phyloP scores from a whole-genome alignment of 1,140 invertebrate genomes.

The Eubasilissa regina region DNA sequence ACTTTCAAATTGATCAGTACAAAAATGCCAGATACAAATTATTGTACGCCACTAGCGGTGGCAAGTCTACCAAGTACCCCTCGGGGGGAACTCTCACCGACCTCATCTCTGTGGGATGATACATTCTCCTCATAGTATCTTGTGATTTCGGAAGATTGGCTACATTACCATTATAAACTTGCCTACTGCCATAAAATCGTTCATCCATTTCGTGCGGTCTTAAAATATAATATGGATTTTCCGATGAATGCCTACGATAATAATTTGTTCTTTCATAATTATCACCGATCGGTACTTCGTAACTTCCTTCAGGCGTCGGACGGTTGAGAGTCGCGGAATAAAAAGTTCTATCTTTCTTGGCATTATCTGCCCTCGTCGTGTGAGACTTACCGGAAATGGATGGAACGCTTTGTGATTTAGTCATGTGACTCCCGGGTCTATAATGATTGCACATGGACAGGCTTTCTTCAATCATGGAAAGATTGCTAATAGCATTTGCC shows the following conservation, averaged over 20 bases:
- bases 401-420: slow-evolving; percentile 54
- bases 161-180: background rate
- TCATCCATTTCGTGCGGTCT: slow-evolving; percentile 36
- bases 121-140: slow-evolving; percentile 60
- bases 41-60: slow-evolving; percentile 63
- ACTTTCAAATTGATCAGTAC: slow-evolving; percentile 62
- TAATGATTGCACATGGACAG: slow-evolving; percentile 61
- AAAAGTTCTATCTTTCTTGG: slow-evolving; percentile 6
- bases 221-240: slow-evolving; percentile 43
- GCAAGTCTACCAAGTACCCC: slow-evolving; percentile 51
- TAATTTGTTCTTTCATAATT: slow-evolving; percentile 30
- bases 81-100: slow-evolving; percentile 46
- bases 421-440: slow-evolving; percentile 47
- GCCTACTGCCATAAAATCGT: background rate
- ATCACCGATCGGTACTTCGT: slow-evolving; percentile 48
- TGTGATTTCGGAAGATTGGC: slow-evolving; percentile 48
- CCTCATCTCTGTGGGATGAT: slow-evolving; percentile 61
- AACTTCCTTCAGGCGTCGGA: slow-evolving; percentile 29
- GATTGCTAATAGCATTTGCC: slow-evolving; percentile 65
- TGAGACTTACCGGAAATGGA: slow-evolving; percentile 35
- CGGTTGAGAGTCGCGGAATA: slow-evolving; percentile 35
- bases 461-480: slow-evolving; percentile 69
- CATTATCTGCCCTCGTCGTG: slow-evolving; percentile 12
- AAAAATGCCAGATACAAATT: slow-evolving; percentile 72
- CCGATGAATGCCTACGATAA: slow-evolving; percentile 48